Percentiles rank a stretch among this genome's conserved stretches.
Evolutionary conservation across 2,888 invertebrate species (phyloP).

Genomic region (Trissoscelio sp.): DNA sequence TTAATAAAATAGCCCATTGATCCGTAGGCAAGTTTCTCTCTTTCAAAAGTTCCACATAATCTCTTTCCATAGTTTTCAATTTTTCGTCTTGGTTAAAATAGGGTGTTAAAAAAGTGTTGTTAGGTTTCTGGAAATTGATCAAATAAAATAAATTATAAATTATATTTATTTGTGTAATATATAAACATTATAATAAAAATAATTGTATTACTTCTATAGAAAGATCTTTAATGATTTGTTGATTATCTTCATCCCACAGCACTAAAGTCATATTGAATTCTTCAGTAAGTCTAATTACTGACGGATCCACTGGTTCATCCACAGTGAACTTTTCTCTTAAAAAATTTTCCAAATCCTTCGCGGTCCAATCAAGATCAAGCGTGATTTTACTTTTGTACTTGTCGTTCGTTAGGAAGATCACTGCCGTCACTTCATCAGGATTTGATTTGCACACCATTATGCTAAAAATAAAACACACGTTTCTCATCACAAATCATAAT

Average conservation of each 20-base stretch:
- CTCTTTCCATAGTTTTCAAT: background rate
- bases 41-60: background rate
- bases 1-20: slow-evolving; percentile 25
- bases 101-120: too few species aligned
- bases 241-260: background rate
- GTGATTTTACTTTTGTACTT: background rate
- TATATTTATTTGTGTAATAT: too few species aligned
- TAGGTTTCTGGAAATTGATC: too few species aligned
- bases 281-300: background rate
- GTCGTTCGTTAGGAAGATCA: background rate
- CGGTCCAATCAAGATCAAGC: slow-evolving; percentile 14
- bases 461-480: slow-evolving; percentile 18
- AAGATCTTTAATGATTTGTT: background rate
- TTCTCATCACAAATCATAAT: background rate
- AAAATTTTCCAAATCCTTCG: background rate
- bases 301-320: background rate
- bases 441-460: slow-evolving; percentile 35
- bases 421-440: slow-evolving; percentile 1
- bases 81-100: too few species aligned
- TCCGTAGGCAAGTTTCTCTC: background rate
- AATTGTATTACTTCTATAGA: too few species aligned
- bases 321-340: background rate
- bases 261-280: background rate
- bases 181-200: too few species aligned
- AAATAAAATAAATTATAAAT: too few species aligned